Base-by-base conservation (phyloP, 2,113 vertebrate genomes). In the Sarotherodon lohbergeri region DNA sequence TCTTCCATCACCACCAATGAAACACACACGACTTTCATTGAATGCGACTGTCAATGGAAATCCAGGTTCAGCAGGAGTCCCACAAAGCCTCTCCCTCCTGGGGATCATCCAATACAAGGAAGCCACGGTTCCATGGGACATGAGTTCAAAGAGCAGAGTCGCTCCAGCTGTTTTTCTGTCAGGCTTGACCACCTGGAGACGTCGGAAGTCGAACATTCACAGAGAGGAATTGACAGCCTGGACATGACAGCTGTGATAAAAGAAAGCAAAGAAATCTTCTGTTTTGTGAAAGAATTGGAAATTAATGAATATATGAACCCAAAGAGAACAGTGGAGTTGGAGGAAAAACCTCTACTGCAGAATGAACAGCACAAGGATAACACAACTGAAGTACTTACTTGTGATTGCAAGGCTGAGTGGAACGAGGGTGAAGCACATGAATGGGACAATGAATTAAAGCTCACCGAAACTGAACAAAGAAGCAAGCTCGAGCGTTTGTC, bases 1-100 rank as follows among this genome's bases (percentile, higher is more conserved):
- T 56, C 41, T 66, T 71, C n/a, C 11, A 5, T 48, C 73, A 22
- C 56, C 29, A 41, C 29, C 48, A 27, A 68, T 5, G 52, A 78
- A 85, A 73, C 63, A 2, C 81, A 19, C 55, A 84, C 81, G 36
- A 63, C 32, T 50, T 17, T 52, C 81, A 63, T n/a, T 73, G 50
- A 90, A 55, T 83, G 83, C 48, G 71, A 66, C 87, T 73, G 82
- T 93, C 88, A 80, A 5, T 79, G 73, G 87, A 83, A 93, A 92
- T 52, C 80, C 55, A 73, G 80, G 81, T 83, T 81, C 61, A 81
- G 89, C 84, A 88, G 78, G 48, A 66, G 76, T 71, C 52, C 59
- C 9, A 9, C 48, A 63, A 87, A 90, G 22, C 52, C 55, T 76
- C 80, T 68, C 84, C 54, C 92, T 88, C 66, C 82, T 81, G 76